Conservation (phyloP, 2,888 invertebrate genomes). For the Crioceris asparagi region DNA sequence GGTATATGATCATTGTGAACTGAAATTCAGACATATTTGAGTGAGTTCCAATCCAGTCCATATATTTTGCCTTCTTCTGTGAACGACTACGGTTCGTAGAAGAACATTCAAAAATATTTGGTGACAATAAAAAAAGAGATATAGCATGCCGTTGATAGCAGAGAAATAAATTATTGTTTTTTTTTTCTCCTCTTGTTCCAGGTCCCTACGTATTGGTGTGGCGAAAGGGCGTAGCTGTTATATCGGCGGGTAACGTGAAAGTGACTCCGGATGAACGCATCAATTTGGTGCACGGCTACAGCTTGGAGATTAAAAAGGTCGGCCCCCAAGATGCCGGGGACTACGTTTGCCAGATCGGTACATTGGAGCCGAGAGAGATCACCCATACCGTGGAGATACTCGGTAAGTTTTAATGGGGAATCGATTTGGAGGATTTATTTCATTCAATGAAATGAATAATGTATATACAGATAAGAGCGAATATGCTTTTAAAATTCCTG, state of each 20-base stretch:
- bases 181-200: conserved; percentile 29
- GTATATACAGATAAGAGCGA: no score
- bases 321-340: conserved; percentile 55
- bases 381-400: conserved; percentile 56
- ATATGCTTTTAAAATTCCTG: no score
- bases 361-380: conserved; percentile 52
- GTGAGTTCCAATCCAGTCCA: no score
- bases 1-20: no score
- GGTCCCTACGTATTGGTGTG: conserved; percentile 53
- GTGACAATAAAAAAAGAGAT: no score
- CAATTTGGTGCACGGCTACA: conserved; percentile 50
- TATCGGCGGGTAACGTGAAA: conserved; percentile 53
- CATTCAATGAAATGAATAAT: no score
- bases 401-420: conserved; percentile 41
- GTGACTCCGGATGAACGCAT: conserved; percentile 54
- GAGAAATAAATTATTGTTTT: no score
- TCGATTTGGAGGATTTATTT: conserved; percentile 14
- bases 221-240: conserved; percentile 55
- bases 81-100: no score
- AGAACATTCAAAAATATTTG: no score
- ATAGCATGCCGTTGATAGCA: no score
- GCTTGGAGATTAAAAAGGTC: conserved; percentile 52
- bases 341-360: conserved; percentile 58
- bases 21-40: no score
- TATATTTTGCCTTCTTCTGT: no score